Evolutionary conservation across 2,113 vertebrate species (phyloP).

Genomic region (Brevimyrus niger): DNA sequence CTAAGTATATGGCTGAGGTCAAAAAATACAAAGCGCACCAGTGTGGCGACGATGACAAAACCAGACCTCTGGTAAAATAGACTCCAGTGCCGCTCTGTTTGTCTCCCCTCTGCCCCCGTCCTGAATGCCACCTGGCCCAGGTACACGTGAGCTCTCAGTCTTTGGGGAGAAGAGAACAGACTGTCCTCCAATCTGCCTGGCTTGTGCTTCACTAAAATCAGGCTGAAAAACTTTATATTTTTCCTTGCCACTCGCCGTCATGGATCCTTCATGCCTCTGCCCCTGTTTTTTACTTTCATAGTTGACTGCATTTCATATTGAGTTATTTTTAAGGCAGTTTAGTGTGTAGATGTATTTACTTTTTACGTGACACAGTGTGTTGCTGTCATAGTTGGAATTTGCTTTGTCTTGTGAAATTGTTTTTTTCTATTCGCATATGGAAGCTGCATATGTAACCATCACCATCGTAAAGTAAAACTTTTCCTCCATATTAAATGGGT

Average conservation of each 20-base stretch:
- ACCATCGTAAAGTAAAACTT: constrained; percentile 42
- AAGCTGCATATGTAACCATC: constrained; percentile 26
- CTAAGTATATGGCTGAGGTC: constrained; percentile 94
- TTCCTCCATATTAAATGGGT: constrained; percentile 29
- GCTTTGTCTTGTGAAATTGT: constrained; percentile 29
- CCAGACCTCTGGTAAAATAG: constrained; percentile 89
- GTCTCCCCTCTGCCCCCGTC: background rate
- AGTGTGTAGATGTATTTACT: constrained; percentile 27
- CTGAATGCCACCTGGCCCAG: constrained; percentile 15
- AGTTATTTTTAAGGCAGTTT: constrained; percentile 26
- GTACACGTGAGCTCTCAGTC: constrained; percentile 28
- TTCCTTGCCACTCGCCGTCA: background rate
- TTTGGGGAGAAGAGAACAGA: constrained; percentile 27
- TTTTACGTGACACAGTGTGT: constrained; percentile 7
- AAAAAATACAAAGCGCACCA: constrained; percentile 97
- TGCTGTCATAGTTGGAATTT: constrained; percentile 29
- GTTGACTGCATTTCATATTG: constrained; percentile 30
- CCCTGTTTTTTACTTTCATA: constrained; percentile 20
- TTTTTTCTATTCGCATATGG: constrained; percentile 23
- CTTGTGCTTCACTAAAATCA: background rate
- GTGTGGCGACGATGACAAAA: constrained; percentile 93
- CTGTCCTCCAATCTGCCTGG: background rate
- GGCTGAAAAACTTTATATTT: background rate
- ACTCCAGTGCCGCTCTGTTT: constrained; percentile 9
- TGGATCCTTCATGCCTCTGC: background rate